Conservation (phyloP, 1,140 invertebrate species). For the Drosophila sucinea region DNA sequence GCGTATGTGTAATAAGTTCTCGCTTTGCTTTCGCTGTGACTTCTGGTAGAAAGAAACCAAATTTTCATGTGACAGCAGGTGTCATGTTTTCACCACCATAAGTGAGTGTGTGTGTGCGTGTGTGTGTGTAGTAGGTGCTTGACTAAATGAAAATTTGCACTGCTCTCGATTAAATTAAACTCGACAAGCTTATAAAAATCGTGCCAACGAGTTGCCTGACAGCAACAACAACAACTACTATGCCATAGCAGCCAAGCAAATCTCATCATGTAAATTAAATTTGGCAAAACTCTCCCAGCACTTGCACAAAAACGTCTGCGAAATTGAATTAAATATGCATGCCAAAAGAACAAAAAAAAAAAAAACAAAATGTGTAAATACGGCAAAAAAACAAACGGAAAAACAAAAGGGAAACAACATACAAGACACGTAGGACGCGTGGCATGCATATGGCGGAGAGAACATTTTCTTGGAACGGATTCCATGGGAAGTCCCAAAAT, state of each 20-base stretch:
- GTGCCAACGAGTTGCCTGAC: conserved; percentile 68
- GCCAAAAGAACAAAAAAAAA: conserved; percentile 52
- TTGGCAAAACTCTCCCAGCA: conserved; percentile 74
- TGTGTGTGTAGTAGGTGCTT: conserved; percentile 26
- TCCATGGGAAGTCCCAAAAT: conserved; percentile 1
- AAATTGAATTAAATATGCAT: conserved; percentile 81
- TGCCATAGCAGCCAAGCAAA: conserved; percentile 64
- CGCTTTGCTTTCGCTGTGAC: conserved; percentile 3
- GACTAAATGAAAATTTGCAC: conserved; percentile 72
- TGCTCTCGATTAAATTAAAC: conserved; percentile 71
- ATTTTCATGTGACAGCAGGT: conserved; percentile 57
- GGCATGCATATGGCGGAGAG: background rate
- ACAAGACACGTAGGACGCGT: conserved; percentile 1
- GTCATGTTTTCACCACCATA: conserved; percentile 27
- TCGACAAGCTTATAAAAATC: conserved; percentile 75
- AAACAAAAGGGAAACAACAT: conserved; percentile 7
- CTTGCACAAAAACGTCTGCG: conserved; percentile 74
- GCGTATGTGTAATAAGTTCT: conserved; percentile 71
- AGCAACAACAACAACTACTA: conserved; percentile 34
- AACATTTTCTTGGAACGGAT: background rate
- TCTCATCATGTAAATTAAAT: conserved; percentile 81
- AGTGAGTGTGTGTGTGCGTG: conserved; percentile 12
- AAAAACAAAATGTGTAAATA: conserved; percentile 18
- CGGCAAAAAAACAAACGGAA: conserved; percentile 13
- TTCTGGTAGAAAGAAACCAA: conserved; percentile 10